These are phyloP conservation scores for Gadopsis marmoratus DNA, from an alignment of 2,797 vertebrate species.

Conservation along the genomic window DNA sequence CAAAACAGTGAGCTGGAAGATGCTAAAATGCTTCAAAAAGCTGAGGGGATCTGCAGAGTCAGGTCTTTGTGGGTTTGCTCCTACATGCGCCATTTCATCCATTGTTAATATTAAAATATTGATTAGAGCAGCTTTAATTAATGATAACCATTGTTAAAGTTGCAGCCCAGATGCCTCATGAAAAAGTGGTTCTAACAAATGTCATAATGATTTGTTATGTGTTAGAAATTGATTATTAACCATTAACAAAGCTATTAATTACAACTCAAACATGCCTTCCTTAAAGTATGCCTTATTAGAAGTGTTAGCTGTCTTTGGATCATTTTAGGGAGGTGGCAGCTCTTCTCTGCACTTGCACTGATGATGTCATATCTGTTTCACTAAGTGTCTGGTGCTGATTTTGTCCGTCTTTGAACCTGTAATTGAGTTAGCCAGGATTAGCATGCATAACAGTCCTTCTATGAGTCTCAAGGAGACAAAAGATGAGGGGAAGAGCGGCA, in stretches of 20 bases:
- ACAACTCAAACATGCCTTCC: no score
- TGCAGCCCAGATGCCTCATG: no score
- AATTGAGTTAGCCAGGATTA: conserved; percentile 77
- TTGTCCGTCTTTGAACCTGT: conserved; percentile 77
- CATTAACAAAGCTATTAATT: no score
- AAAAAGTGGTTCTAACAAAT: not conserved
- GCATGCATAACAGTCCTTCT: conserved; percentile 55
- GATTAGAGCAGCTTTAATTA: not conserved
- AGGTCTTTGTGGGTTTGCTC: not conserved
- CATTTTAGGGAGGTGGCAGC: conserved; percentile 26
- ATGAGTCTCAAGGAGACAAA: conserved; percentile 67
- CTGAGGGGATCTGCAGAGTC: not conserved
- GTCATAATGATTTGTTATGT: not conserved
- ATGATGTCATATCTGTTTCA: conserved; percentile 35
- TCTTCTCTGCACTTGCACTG: conserved; percentile 32
- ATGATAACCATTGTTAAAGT: not conserved
- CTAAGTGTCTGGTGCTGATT: conserved; percentile 67
- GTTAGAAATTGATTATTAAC: no score
- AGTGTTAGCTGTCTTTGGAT: not conserved
- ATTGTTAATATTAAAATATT: not conserved
- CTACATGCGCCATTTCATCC: not conserved
- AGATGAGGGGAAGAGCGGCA: conserved; percentile 44
- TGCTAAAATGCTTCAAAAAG: not conserved
- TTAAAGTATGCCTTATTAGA: not conserved
- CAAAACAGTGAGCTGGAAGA: not conserved